These are phyloP conservation scores for Sphenopsis melanotis DNA, from an alignment of 2,797 vertebrate genomes.

Conservation along the genomic window DNA sequence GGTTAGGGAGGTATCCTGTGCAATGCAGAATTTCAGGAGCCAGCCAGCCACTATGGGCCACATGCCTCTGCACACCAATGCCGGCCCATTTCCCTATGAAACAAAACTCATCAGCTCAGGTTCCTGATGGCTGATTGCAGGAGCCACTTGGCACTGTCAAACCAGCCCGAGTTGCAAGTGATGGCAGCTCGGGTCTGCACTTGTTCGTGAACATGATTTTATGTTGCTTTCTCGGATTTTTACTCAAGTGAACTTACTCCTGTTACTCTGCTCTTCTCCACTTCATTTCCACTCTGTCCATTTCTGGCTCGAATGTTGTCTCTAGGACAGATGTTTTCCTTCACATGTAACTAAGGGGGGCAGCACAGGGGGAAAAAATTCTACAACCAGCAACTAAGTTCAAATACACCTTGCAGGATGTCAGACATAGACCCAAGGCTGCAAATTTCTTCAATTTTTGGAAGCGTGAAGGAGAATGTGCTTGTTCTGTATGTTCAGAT, in stretches of 20 bases:
- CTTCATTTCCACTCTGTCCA: background rate
- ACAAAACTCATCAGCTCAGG: too few species aligned
- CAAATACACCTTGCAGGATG: too few species aligned
- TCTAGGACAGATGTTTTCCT: background rate
- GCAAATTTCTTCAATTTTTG: background rate
- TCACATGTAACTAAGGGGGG: background rate
- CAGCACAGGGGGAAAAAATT: rapidly evolving
- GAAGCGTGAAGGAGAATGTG: background rate
- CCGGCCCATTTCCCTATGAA: too few species aligned
- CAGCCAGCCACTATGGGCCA: too few species aligned
- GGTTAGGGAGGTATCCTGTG: too few species aligned
- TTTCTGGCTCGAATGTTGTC: background rate
- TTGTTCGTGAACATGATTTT: background rate
- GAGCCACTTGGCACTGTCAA: too few species aligned
- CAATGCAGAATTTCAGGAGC: too few species aligned
- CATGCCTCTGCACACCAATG: rapidly evolving
- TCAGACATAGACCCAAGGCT: background rate
- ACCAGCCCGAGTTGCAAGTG: too few species aligned
- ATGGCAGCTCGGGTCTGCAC: background rate
- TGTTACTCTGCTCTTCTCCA: background rate
- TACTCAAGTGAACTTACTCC: background rate
- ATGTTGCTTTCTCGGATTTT: background rate
- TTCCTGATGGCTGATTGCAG: too few species aligned
- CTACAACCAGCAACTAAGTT: background rate
- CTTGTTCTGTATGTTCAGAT: background rate